Percentiles rank a stretch among this genome's conserved stretches.
phyloP scores from a whole-genome alignment of 2,113 vertebrate genomes.

The Aleadryas rufinucha region DNA sequence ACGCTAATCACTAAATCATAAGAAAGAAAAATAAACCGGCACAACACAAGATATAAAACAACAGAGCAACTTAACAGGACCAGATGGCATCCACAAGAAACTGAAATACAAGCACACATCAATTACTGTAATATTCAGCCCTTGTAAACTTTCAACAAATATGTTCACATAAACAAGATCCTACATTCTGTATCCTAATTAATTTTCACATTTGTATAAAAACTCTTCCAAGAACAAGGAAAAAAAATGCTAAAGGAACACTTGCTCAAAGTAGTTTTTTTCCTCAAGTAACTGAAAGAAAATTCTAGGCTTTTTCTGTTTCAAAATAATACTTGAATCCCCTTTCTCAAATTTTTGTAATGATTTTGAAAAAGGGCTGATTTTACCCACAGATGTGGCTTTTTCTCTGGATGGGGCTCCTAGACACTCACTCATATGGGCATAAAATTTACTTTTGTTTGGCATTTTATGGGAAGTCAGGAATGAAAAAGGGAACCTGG shows the following conservation, averaged over 20 bases:
- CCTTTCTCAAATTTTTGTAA: background rate
- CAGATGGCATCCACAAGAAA: slow-evolving; percentile 17
- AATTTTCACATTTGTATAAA: slow-evolving; percentile 38
- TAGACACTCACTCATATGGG: background rate
- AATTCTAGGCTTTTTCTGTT: background rate
- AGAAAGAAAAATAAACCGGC: background rate
- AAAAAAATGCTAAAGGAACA: background rate
- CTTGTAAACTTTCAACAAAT: slow-evolving; percentile 52
- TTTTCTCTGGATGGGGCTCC: background rate
- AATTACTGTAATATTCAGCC: slow-evolving; percentile 46
- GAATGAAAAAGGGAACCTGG: background rate
- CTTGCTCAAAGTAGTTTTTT: background rate
- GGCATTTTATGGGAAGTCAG: background rate
- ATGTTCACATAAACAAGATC: slow-evolving; percentile 24
- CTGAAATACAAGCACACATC: slow-evolving; percentile 36
- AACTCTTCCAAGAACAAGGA: background rate
- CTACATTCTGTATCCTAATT: slow-evolving; percentile 37
- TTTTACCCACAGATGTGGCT: background rate
- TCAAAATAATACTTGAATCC: background rate
- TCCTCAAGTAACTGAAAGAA: background rate
- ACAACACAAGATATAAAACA: background rate
- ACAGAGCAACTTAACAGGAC: slow-evolving; percentile 2
- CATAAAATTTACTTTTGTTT: background rate
- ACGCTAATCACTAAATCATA: background rate
- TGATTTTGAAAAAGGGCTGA: background rate